Conservation (phyloP, 2,113 vertebrate genomes). For the Aplodontia rufa region DNA sequence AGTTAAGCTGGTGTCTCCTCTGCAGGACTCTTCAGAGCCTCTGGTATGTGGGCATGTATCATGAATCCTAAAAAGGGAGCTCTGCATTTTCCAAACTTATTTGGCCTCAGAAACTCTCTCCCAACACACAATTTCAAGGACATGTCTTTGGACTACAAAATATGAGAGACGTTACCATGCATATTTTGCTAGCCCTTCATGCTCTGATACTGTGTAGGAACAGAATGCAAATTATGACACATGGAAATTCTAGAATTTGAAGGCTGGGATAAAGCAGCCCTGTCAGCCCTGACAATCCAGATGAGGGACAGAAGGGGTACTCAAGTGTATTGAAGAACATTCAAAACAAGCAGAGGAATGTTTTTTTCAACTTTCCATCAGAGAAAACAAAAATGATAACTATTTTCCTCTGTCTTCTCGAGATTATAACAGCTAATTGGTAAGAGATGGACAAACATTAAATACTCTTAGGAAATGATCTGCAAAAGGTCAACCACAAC, state of each 20-base stretch:
- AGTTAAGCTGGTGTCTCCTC: not conserved
- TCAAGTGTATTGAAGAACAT: not conserved
- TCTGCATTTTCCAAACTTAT: not conserved
- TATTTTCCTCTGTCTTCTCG: not conserved
- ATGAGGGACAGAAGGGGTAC: fast-evolving
- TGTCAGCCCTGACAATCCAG: not conserved
- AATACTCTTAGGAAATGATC: not conserved
- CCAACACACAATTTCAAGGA: not conserved
- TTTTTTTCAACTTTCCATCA: not conserved
- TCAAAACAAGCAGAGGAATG: not conserved
- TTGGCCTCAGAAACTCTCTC: not conserved
- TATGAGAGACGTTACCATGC: not conserved
- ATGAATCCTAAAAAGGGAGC: not conserved
- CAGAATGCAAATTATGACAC: not conserved
- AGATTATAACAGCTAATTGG: not conserved
- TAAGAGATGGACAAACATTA: not conserved
- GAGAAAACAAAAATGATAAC: constrained; percentile 4
- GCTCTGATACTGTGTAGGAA: not conserved
- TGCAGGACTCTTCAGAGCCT: not conserved
- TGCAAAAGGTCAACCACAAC: not conserved
- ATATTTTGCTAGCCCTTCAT: not conserved
- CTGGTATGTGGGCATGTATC: not conserved
- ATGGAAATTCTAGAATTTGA: not conserved
- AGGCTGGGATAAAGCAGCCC: not conserved
- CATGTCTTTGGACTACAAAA: not conserved